phyloP scores from a whole-genome alignment of 1,140 invertebrate genomes.

The Eumeta japonica region DNA sequence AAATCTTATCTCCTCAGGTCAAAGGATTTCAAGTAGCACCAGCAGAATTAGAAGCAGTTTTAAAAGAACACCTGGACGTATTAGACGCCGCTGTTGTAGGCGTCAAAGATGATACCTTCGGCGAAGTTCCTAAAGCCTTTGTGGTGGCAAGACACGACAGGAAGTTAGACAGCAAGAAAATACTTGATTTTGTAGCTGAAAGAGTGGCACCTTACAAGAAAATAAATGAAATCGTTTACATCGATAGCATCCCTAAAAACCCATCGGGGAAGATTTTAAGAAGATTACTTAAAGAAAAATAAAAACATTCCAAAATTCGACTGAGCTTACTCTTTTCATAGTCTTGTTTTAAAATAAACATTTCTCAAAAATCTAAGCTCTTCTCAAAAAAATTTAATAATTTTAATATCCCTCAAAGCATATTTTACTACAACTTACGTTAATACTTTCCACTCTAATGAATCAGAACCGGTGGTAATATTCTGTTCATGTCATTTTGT shows the following conservation, averaged over 20 bases:
- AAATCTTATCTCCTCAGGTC: constrained; percentile 41
- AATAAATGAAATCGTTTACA: constrained; percentile 66
- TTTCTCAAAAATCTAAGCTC: too few relatives aligned
- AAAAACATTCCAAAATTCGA: too few relatives aligned
- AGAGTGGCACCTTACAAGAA: constrained; percentile 70
- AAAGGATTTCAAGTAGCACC: constrained; percentile 79
- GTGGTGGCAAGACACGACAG: constrained; percentile 54
- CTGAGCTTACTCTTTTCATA: background rate
- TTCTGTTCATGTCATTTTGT: too few relatives aligned
- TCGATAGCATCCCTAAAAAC: constrained; percentile 71
- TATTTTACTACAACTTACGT: too few relatives aligned
- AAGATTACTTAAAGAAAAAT: constrained; percentile 53
- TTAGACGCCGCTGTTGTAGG: constrained; percentile 82
- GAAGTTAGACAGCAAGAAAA: constrained; percentile 45
- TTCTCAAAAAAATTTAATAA: too few relatives aligned
- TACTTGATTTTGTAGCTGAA: constrained; percentile 61
- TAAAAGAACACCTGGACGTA: constrained; percentile 73
- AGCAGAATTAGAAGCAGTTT: constrained; percentile 78
- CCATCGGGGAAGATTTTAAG: constrained; percentile 74
- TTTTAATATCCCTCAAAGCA: too few relatives aligned
- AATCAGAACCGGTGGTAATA: too few relatives aligned
- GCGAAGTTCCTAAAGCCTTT: constrained; percentile 76
- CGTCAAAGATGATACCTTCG: constrained; percentile 67
- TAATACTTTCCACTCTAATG: too few relatives aligned
- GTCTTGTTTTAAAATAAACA: too few relatives aligned